phyloP scores from a whole-genome alignment of 2,888 invertebrate genomes.

The Protodeltote pygarga region DNA sequence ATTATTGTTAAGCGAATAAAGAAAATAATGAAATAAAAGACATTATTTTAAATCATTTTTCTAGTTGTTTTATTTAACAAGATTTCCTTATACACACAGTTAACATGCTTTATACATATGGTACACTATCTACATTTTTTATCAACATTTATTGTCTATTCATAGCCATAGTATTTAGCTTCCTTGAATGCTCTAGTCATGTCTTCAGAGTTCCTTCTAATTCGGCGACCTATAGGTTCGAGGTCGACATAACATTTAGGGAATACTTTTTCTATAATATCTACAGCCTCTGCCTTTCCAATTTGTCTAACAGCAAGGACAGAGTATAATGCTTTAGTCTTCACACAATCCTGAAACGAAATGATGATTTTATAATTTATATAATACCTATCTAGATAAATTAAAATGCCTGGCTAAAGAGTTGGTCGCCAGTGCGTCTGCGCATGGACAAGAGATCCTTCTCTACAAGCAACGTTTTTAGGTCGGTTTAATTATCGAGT shows the following conservation, averaged over 20 bases:
- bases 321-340: conserved; percentile 94
- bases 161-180: conserved; percentile 93
- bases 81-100: conserved; percentile 39
- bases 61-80: conserved; percentile 65
- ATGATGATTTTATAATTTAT: too few relatives aligned
- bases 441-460: too few relatives aligned
- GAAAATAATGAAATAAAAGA: conserved; percentile 83
- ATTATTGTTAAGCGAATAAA: conserved; percentile 64
- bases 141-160: conserved; percentile 54
- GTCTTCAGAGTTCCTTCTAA: conserved; percentile 92
- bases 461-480: too few relatives aligned
- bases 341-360: conserved; percentile 92
- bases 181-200: conserved; percentile 92
- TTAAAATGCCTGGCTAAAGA: too few relatives aligned
- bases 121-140: conserved; percentile 23
- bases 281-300: conserved; percentile 89
- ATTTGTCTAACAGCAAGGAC: conserved; percentile 94
- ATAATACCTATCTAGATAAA: too few relatives aligned
- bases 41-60: conserved; percentile 82
- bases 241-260: conserved; percentile 96
- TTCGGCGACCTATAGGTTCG: conserved; percentile 95
- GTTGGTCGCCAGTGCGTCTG: too few relatives aligned
- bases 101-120: conserved; percentile 45
- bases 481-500: too few relatives aligned
- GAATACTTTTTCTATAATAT: conserved; percentile 95